phyloP scores from a whole-genome alignment of 2,797 vertebrate genomes.

The Lateolabrax maculatus region DNA sequence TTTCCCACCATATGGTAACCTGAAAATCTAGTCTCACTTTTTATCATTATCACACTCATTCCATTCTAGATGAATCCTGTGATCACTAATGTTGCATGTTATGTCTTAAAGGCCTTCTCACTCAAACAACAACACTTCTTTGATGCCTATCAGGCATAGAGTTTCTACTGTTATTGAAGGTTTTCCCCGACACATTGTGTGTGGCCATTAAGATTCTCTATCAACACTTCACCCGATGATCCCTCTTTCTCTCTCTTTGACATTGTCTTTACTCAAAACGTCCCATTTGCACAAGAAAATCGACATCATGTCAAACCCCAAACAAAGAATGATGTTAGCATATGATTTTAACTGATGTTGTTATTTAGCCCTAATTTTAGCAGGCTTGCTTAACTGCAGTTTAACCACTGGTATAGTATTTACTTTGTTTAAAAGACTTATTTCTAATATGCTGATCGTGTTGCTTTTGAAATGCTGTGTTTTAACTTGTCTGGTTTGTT shows the following conservation, averaged over 20 bases:
- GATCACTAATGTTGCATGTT: neutral
- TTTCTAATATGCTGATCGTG: conserved; percentile 54
- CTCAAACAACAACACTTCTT: neutral
- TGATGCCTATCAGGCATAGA: neutral
- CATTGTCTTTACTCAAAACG: conserved; percentile 2
- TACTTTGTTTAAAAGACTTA: conserved; percentile 24
- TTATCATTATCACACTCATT: neutral
- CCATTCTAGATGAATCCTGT: neutral
- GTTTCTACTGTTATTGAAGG: neutral
- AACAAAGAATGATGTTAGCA: conserved; percentile 9
- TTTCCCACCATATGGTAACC: neutral
- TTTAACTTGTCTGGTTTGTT: conserved; percentile 83
- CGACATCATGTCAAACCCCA: neutral
- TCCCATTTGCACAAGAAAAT: neutral
- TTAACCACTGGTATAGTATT: conserved; percentile 13
- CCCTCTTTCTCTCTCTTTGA: neutral
- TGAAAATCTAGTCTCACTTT: neutral
- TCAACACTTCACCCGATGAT: neutral
- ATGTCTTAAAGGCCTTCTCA: neutral
- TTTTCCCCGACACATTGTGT: neutral
- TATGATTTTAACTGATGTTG: neutral
- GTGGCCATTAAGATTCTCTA: neutral
- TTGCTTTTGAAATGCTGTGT: conserved; percentile 63
- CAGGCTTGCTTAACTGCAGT: neutral
- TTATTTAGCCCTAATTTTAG: neutral